phyloP scores from a whole-genome alignment of 37 sponge, comb jelly and placozoan species.

The Hormiphora californensis region DNA sequence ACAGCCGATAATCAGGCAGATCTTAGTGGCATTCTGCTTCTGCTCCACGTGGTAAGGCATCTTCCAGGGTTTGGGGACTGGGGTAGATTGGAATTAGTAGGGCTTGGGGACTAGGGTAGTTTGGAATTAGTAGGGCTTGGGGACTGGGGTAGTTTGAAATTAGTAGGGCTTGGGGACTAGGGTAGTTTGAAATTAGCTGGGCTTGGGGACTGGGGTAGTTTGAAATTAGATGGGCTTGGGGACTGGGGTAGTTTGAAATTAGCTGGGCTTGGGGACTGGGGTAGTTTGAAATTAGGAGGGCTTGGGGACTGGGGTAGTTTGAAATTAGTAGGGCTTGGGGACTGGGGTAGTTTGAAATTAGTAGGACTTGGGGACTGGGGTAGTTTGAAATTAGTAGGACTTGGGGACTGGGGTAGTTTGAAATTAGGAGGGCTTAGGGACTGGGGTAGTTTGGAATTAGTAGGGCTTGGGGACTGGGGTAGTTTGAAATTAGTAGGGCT shows the following conservation, averaged over 20 bases:
- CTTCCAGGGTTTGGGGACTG: slow-evolving; percentile 19
- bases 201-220: neutral
- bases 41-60: slow-evolving; percentile 28
- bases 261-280: neutral
- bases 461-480: no score
- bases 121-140: neutral
- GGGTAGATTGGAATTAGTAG: neutral
- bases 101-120: neutral
- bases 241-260: neutral
- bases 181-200: no score
- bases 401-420: no score
- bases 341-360: no score
- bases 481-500: no score
- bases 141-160: neutral
- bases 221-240: neutral
- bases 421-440: neutral
- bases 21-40: slow-evolving; percentile 5
- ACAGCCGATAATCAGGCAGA: slow-evolving; percentile 14
- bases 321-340: neutral
- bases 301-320: neutral
- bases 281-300: neutral
- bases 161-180: no score
- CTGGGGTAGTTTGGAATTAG: neutral
- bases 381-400: neutral
- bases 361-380: slow-evolving; percentile 1